phyloP scores from a whole-genome alignment of 2,797 vertebrate genomes.

The Hypotaenidia philippensis region DNA sequence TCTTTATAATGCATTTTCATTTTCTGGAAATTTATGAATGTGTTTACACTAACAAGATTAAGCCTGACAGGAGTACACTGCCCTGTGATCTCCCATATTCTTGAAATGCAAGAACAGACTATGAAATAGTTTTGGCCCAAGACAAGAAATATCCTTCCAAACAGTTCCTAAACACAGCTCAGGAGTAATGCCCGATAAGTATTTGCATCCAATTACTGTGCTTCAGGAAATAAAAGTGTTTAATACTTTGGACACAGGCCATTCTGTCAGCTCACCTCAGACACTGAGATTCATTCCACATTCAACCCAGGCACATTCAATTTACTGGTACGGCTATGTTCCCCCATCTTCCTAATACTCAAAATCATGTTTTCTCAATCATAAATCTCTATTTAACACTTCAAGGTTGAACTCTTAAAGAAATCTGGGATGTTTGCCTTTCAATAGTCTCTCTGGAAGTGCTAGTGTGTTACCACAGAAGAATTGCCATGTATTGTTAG shows the following conservation, averaged over 20 bases:
- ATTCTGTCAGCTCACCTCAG: not conserved
- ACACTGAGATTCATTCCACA: not conserved
- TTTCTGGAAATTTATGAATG: not conserved
- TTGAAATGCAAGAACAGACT: not conserved
- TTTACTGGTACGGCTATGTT: not conserved
- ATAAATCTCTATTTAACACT: not conserved
- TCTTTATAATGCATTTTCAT: not conserved
- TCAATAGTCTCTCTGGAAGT: not conserved
- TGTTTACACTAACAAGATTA: not conserved
- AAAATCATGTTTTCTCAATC: not conserved
- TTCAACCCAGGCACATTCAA: not conserved
- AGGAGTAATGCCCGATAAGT: not conserved
- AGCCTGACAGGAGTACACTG: accelerated
- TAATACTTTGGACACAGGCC: not conserved
- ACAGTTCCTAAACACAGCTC: not conserved
- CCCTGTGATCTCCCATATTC: not conserved
- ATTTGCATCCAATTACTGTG: not conserved
- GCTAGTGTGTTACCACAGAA: not conserved
- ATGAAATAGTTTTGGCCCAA: not conserved
- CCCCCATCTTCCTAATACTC: not conserved
- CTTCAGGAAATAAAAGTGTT: not conserved
- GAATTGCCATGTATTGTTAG: not conserved
- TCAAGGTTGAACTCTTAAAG: not conserved
- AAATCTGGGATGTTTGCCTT: not conserved
- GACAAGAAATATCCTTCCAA: not conserved